A percentile compares a stretch with the other conserved stretches of the same genome.
Evolutionary conservation across 2,888 invertebrate genomes (phyloP).

Genomic region (Dasypolia templi): DNA sequence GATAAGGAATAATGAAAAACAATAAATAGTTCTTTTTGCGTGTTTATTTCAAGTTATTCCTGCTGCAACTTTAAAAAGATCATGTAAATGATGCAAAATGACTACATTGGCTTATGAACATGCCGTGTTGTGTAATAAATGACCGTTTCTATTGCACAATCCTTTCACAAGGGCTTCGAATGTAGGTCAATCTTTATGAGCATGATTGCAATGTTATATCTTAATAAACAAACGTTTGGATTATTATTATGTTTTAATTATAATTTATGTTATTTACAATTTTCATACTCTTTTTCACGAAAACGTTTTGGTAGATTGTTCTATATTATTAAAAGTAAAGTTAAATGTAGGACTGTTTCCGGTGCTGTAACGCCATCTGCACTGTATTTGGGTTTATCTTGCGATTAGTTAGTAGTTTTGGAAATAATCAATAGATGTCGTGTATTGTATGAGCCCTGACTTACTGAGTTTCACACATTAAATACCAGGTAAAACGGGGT

Average conservation of each 20-base stretch:
- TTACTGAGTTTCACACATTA: neutral
- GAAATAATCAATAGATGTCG: conserved; percentile 52
- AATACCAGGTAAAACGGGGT: too few relatives aligned
- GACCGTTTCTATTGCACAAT: conserved; percentile 91
- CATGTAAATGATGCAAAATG: conserved; percentile 85
- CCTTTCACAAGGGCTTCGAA: conserved; percentile 90
- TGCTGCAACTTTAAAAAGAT: conserved; percentile 73
- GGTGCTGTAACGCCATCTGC: conserved; percentile 68
- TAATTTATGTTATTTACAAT: conserved; percentile 11
- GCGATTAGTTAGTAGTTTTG: conserved; percentile 25
- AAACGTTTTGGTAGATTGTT: neutral
- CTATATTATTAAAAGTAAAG: conserved; percentile 18
- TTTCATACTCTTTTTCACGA: conserved; percentile 2
- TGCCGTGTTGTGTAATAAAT: conserved; percentile 89
- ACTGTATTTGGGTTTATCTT: conserved; percentile 11
- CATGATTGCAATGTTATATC: conserved; percentile 79
- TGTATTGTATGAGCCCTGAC: neutral
- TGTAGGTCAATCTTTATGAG: conserved; percentile 90
- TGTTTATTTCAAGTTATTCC: conserved; percentile 68
- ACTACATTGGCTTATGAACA: conserved; percentile 88
- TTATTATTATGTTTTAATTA: conserved; percentile 4
- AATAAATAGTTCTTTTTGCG: conserved; percentile 68
- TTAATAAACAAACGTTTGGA: conserved; percentile 49
- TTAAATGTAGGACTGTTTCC: conserved; percentile 54
- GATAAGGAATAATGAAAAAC: conserved; percentile 54